Evolutionary conservation across 2,113 vertebrate genomes (phyloP), one percentile per base, ranked within the genome.

Genomic region (Toxotes jaculatrix): DNA sequence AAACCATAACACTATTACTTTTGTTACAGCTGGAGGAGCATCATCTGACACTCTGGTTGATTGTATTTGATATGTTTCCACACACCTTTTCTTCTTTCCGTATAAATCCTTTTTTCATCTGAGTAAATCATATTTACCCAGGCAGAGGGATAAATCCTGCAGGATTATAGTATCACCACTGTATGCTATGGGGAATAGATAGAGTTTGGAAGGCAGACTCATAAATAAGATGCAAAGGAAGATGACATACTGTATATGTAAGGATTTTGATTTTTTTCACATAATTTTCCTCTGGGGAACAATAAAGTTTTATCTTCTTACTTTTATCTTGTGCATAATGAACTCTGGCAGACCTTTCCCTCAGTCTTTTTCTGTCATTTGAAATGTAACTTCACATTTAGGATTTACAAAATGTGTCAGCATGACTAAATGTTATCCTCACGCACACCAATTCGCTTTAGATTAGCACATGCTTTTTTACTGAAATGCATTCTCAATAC

Each of bases 41-140:
- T 21, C 68, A 53, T 72, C 79, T 88, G 77, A 87, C 87, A 84
- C 73, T 77, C 61, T 84, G 53, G 55, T 71, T 81, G 80, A 82
- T 88, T 89, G 83, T 86, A 83, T 89, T 80, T 68, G 87, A 92
- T 90, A 89, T 87, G 85, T 84, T 70, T 84, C 73, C 63, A 82
- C 59, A 84, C 78, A 84, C 76, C 68, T 84, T 87, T 86, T 80
- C 68, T 75, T 83, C 82, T 88, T 90, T 83, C 78, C 81, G 63
- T 88, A 74, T 82, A 78, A 88, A 92, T 89, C 74, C 43, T 68
- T 82, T 88, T 90, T 87, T 87, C 80, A 88, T 93, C 84, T 84
- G 61, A 56, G 80, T 79, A 88, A 89, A 88, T 91, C 89, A 84
- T 89, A 88, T 92, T 92, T 92, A 82, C 83, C 43, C 79, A 84